A percentile compares a stretch with the other conserved stretches of the same genome.
phyloP scores from a whole-genome alignment of 2,797 vertebrate genomes.

The Melanotaenia pygmaea region DNA sequence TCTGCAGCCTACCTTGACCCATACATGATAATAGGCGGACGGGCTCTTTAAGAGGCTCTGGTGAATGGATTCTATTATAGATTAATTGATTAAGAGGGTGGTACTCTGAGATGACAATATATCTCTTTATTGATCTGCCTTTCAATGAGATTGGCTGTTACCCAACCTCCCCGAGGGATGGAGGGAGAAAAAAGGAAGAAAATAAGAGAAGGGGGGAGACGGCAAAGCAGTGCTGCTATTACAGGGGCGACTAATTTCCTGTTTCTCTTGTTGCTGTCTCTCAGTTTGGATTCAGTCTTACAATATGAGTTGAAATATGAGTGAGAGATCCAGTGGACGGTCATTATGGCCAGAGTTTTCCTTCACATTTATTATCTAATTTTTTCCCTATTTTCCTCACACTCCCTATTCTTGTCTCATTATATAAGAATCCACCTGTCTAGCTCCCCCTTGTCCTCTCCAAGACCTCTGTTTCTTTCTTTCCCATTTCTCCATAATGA shows the following conservation, averaged over 20 bases:
- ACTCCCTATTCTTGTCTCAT: conserved; percentile 46
- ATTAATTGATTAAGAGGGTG: conserved; percentile 85
- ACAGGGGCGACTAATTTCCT: conserved; percentile 76
- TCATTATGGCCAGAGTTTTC: conserved; percentile 9
- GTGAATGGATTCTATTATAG: conserved; percentile 79
- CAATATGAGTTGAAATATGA: conserved; percentile 13
- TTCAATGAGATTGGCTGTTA: conserved; percentile 81
- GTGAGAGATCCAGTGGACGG: conserved; percentile 5
- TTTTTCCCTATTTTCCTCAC: conserved; percentile 32
- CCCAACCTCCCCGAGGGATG: conserved; percentile 65
- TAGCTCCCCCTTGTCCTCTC: conserved; percentile 28
- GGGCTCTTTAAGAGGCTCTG: conserved; percentile 75
- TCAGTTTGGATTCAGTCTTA: conserved; percentile 34
- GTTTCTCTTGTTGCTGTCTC: conserved; percentile 45
- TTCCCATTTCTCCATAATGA: conserved; percentile 66
- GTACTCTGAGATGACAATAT: conserved; percentile 80
- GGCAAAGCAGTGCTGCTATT: conserved; percentile 50
- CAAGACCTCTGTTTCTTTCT: conserved; percentile 62
- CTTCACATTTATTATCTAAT: conserved; percentile 46
- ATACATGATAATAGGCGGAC: conserved; percentile 48
- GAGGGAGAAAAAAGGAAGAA: conserved; percentile 20
- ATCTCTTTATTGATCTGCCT: conserved; percentile 85
- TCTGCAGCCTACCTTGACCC: conserved; percentile 46
- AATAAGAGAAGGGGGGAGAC: conserved; percentile 26
- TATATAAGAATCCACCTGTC: conserved; percentile 48